Base-by-base conservation (phyloP, 2,797 vertebrate species). In the Tokudaia muenninki region DNA sequence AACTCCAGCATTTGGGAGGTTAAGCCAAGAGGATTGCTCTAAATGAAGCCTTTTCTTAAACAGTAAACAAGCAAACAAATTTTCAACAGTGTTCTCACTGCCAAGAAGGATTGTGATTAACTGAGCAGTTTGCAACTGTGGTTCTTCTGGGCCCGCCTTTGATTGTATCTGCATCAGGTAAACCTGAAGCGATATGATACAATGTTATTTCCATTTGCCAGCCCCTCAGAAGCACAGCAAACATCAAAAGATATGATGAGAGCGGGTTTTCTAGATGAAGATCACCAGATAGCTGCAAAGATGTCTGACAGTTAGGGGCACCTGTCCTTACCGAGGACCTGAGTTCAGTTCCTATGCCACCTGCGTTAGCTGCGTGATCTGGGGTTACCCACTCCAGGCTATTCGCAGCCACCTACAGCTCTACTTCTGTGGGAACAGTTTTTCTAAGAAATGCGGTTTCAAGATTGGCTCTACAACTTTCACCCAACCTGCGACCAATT, bases 211-310 rank as follows among this genome's bases (percentile, higher is more conserved):
- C 21, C 21, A 52, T 34, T 65, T 74, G 55, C 44, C 57, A 92
- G 37, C 7, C 52, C 57, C 50, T 77, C 34, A 93, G 13, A 80
- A 80, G 55, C 37, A 80, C 21, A 52, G 52, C 11, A 91, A 75
- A n/a, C 91, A 82, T 61, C 34, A 83, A 72, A 94, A 65, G 59
- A 74, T 95, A 44, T 34, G 10, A 67, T n/a, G 52, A 47, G 17
- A 81, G 86, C 82, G 6, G 24, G 47, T 10, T 81, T 92, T 75
- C 72, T 89, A 92, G 93, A 82, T 80, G 91, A 92, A 77, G 93
- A 88, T 61, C 67, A 47, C 55, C 24, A 87, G 81, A 50, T 57
- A n/a, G 52, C 52, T 41, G n/a, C 16, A 31, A 21, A 75, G 52
- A 44, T 11, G 57, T 21, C 31, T 34, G 37, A 75, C 87, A 14